Evolutionary conservation across 2,888 invertebrate genomes (phyloP).

Genomic region (Pristionchus maxplancki): DNA sequence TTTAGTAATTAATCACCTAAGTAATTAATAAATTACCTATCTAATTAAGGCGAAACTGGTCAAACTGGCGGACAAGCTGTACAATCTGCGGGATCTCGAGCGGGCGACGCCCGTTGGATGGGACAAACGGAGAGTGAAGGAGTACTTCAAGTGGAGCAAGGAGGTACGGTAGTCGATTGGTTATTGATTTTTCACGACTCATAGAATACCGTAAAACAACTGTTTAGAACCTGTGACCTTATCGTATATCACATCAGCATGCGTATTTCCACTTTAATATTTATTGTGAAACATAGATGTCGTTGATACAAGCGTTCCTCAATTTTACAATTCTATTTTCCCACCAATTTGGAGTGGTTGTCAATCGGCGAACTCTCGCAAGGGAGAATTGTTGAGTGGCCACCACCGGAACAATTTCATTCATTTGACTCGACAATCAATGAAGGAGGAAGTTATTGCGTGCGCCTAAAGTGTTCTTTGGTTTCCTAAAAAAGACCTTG

Average conservation of each 20-base stretch:
- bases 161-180: conserved; percentile 54
- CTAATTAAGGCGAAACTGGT: conserved; percentile 84
- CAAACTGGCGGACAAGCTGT: conserved; percentile 88
- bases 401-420: too few species aligned
- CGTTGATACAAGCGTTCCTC: too few species aligned
- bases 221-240: too few species aligned
- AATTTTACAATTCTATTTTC: too few species aligned
- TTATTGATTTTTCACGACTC: background rate
- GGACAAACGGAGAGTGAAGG: conserved; percentile 67
- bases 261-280: too few species aligned
- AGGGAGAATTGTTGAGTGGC: too few species aligned
- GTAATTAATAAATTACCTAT: background rate
- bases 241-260: too few species aligned
- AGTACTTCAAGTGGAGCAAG: conserved; percentile 74
- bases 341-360: too few species aligned
- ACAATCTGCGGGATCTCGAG: conserved; percentile 86
- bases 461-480: background rate
- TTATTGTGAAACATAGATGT: too few species aligned
- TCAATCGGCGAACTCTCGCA: too few species aligned
- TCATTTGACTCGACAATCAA: too few species aligned
- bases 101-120: conserved; percentile 78
- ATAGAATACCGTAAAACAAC: too few species aligned
- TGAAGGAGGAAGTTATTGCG: background rate
- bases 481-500: background rate
- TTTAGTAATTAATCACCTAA: background rate